Base-by-base conservation (phyloP, 2,113 vertebrate species). In the Anguilla rostrata region DNA sequence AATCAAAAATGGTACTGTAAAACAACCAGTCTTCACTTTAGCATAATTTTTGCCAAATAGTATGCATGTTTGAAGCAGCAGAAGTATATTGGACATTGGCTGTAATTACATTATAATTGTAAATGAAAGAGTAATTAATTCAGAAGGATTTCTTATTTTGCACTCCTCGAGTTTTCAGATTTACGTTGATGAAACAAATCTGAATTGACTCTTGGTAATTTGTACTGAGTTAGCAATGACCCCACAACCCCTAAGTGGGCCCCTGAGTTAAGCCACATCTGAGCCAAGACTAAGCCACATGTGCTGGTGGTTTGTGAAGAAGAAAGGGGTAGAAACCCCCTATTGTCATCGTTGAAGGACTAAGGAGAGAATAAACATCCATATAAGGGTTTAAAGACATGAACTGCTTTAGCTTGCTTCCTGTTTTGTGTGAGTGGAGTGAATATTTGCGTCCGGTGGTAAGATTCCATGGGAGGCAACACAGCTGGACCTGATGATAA, bases 311-410 rank as follows among this genome's bases (percentile, higher is more conserved):
- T 14, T 84, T 57, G 7, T 85, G 22, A 9, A 26, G 71, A 14
- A 15, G 71, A 34, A 34, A 34, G 26, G 71, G n/a, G 26, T 1
- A 34, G 71, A n/a, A 29, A 57, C n/a, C 5, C 34, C 34, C 75
- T 49, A 18, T 78, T 2, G 43, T 34, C 39, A 43, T 39, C 22
- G 1, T 78, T 5, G 49, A 22, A 18, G 16, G 46, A 43, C 53
- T 18, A 7, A 12, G n/a, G 71, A 75, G 26, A 83, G 53, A 22
- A 78, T 22, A 39, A 40, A 85, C 22, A 46, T 80, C 84, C 78
- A 85, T 85, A 41, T 85, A 80, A 81, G 84, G 84, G 40, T 8
- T 29, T 6, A 26, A 49, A 57, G 84, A 71, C 53, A 15, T 49
- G 29, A n/a, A 66, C 11, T 5, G 22, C 49, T 6, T 16, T 39